Base-by-base conservation (phyloP, 2,888 invertebrate genomes). In the Perdita meconis region DNA sequence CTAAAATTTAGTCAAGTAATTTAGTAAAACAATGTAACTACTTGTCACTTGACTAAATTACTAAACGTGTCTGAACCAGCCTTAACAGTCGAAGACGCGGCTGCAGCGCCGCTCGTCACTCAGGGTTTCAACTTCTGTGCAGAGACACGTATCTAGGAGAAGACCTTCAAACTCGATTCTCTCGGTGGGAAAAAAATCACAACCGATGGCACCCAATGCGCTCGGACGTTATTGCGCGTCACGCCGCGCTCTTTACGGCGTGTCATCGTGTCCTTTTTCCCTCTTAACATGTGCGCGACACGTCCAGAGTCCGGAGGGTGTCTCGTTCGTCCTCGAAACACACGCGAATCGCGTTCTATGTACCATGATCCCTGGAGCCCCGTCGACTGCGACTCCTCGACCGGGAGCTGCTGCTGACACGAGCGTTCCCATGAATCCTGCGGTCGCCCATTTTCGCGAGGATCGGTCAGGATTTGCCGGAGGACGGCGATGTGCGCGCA, bases 281-380 rank as follows among this genome's bases (percentile, higher is more conserved):
- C 19, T 34, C 16, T 44, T 63, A 44, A 57, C 50, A 24, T 42
- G 42, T 53, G 36, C 16, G n/a, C 16, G 22, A 22, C 34, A 8
- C 38, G 19, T 55, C 47, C 22, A 19, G 19, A 47, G 44, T 53
- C 34, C 40, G 6, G 22, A 42, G 53, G 38, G 40, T 22, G 47
- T 47, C 10, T 47, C 36, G n/a, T n/a, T n/a, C n/a, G n/a, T n/a
- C n/a, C n/a, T n/a, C n/a, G n/a, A n/a, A n/a, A n/a, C n/a, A n/a
- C n/a, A n/a, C n/a, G n/a, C n/a, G n/a, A n/a, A n/a, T n/a, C n/a
- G n/a, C n/a, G n/a, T n/a, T n/a, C n/a, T 44, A 65, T 76, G 74
- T 89, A 91, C 91, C 91, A 78, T 90, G 90, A 83, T 91, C 91
- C 66, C 86, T 88, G 76, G 91, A 90, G 67, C 88, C 86, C 26